Evolutionary conservation across 2,888 invertebrate species (phyloP).

Genomic region (Dascillus cervinus): DNA sequence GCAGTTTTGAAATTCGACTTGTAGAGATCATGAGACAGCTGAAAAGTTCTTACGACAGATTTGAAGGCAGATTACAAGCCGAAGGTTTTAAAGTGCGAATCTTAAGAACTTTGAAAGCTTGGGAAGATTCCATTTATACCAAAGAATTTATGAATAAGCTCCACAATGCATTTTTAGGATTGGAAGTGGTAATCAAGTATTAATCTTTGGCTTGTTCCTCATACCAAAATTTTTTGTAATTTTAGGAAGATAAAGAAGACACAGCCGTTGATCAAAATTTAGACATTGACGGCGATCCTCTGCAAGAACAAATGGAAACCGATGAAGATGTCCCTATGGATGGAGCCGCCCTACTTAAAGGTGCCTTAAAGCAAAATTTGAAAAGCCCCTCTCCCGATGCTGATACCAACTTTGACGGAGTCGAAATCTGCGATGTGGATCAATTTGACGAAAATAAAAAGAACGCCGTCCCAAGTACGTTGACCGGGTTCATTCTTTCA

Average conservation of each 20-base stretch:
- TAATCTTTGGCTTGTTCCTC: neutral
- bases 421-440: slow-evolving; percentile 13
- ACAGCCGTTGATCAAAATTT: slow-evolving; percentile 49
- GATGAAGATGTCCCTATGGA: slow-evolving; percentile 65
- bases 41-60: slow-evolving; percentile 61
- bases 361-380: slow-evolving; percentile 50
- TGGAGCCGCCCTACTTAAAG: slow-evolving; percentile 73
- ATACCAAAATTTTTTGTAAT: neutral
- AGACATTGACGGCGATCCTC: slow-evolving; percentile 54
- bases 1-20: slow-evolving; percentile 76
- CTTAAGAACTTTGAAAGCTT: slow-evolving; percentile 83
- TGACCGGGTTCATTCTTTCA: slow-evolving; percentile 77
- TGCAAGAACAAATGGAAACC: slow-evolving; percentile 46
- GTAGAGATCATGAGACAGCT: slow-evolving; percentile 69
- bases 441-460: slow-evolving; percentile 25
- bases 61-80: slow-evolving; percentile 83
- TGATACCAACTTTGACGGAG: slow-evolving; percentile 56
- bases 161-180: slow-evolving; percentile 86
- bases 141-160: slow-evolving; percentile 81
- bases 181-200: slow-evolving; percentile 39
- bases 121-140: slow-evolving; percentile 98
- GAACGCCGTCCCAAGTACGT: slow-evolving; percentile 35
- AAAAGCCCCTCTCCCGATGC: slow-evolving; percentile 30
- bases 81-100: slow-evolving; percentile 92
- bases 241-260: slow-evolving; percentile 35